Percentiles rank a stretch among this genome's conserved stretches.
Evolutionary conservation across 1,140 invertebrate species (phyloP).

Genomic region (Galleria mellonella): DNA sequence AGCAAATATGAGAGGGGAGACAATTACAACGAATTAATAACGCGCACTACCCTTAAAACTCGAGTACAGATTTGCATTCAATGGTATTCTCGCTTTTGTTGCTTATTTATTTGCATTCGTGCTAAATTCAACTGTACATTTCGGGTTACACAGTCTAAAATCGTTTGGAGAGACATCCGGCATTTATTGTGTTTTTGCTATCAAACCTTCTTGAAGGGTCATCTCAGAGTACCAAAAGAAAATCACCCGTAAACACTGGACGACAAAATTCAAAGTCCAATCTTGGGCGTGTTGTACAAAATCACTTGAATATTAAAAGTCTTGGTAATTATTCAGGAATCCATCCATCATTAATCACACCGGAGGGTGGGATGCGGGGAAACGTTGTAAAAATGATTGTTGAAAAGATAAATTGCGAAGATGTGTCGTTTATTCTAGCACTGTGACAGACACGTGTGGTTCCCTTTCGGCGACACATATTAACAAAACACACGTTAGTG

Average conservation of each 20-base stretch:
- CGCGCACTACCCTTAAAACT: slow-evolving; percentile 70
- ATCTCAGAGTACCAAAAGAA: slow-evolving; percentile 34
- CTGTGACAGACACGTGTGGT: slow-evolving; percentile 42
- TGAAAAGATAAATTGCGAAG: slow-evolving; percentile 69
- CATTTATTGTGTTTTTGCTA: slow-evolving; percentile 26
- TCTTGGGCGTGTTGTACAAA: slow-evolving; percentile 13
- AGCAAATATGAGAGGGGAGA: slow-evolving; percentile 57
- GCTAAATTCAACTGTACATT: slow-evolving; percentile 17
- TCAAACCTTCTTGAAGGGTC: slow-evolving; percentile 48
- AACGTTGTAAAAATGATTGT: slow-evolving; percentile 71
- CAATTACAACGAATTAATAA: slow-evolving; percentile 74
- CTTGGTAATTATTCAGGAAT: slow-evolving; percentile 74
- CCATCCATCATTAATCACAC: slow-evolving; percentile 72
- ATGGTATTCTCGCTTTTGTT: slow-evolving; percentile 60
- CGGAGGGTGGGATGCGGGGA: slow-evolving; percentile 48
- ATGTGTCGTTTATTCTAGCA: slow-evolving; percentile 49
- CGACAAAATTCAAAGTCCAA: slow-evolving; percentile 26
- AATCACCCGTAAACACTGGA: slow-evolving; percentile 26
- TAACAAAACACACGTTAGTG: slow-evolving; percentile 21
- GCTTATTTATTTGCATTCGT: slow-evolving; percentile 22
- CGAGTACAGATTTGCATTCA: slow-evolving; percentile 70
- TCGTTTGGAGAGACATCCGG: slow-evolving; percentile 1
- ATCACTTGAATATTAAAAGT: slow-evolving; percentile 74
- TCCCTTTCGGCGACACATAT: slow-evolving; percentile 21
- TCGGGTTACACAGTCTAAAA: not conserved